Percentiles rank a stretch among this genome's conserved stretches.
Conservation (phyloP, 2,113 vertebrate genomes). For the Chaetura pelagica region DNA sequence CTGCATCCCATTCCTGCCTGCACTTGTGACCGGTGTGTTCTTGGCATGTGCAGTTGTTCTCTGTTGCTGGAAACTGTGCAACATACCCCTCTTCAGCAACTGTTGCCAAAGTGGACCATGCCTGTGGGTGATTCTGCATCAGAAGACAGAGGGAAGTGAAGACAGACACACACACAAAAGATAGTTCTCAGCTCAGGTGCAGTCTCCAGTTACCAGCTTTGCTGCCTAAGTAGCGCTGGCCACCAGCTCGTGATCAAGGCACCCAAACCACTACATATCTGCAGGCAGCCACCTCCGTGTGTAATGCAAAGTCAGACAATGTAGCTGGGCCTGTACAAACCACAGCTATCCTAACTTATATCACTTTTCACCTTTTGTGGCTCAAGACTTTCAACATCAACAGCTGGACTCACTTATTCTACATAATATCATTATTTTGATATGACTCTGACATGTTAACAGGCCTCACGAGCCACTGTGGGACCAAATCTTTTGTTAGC, state of each 20-base stretch:
- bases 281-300: background rate
- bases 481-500: background rate
- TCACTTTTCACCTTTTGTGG: background rate
- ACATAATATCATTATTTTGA: background rate
- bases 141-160: background rate
- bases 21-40: background rate
- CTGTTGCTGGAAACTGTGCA: background rate
- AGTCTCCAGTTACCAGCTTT: background rate
- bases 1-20: background rate
- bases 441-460: conserved; percentile 5
- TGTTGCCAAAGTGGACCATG: accelerated
- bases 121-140: background rate
- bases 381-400: background rate
- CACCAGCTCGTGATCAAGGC: background rate
- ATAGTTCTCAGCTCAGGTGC: background rate
- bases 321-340: background rate
- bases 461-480: background rate
- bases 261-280: background rate
- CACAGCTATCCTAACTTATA: background rate
- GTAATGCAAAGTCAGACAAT: background rate
- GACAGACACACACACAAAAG: background rate
- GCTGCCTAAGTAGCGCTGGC: background rate
- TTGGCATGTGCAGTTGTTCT: background rate
- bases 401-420: conserved; percentile 16
- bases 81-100: background rate